These are phyloP conservation scores for Erynnis tages DNA, from an alignment of 2,888 invertebrate species.

Conservation along the genomic window DNA sequence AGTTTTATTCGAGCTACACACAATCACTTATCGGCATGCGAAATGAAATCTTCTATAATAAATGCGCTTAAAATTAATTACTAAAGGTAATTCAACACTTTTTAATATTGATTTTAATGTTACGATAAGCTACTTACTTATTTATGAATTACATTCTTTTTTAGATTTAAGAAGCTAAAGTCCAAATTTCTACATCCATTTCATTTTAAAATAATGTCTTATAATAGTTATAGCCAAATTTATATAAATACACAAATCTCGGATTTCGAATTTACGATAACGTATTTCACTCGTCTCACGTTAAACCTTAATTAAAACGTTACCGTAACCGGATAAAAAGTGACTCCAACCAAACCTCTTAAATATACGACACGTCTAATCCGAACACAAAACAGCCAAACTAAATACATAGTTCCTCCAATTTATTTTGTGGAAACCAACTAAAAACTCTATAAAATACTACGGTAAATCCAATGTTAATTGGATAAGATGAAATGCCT, in stretches of 20 bases:
- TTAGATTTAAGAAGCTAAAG: constrained; percentile 32
- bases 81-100: constrained; percentile 26
- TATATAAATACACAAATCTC: constrained; percentile 40
- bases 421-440: constrained; percentile 61
- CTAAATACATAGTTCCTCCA: constrained; percentile 53
- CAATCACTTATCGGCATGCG: constrained; percentile 47
- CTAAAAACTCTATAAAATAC: constrained; percentile 50
- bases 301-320: constrained; percentile 70
- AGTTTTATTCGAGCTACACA: constrained; percentile 57
- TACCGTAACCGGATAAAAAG: constrained; percentile 55
- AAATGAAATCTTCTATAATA: constrained; percentile 48
- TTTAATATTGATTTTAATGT: constrained; percentile 37
- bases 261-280: constrained; percentile 40
- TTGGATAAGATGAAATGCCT: constrained; percentile 52
- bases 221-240: constrained; percentile 34
- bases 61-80: constrained; percentile 24
- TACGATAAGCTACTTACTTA: constrained; percentile 34
- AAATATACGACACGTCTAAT: constrained; percentile 56
- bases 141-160: neutral
- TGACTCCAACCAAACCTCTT: constrained; percentile 48
- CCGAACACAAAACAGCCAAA: constrained; percentile 57
- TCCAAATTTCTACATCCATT: constrained; percentile 16
- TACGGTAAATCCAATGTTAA: constrained; percentile 57
- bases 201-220: neutral
- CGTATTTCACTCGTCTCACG: constrained; percentile 56